Evolutionary conservation across 2,888 invertebrate species (phyloP).

Genomic region (Platerodrilus igneus): DNA sequence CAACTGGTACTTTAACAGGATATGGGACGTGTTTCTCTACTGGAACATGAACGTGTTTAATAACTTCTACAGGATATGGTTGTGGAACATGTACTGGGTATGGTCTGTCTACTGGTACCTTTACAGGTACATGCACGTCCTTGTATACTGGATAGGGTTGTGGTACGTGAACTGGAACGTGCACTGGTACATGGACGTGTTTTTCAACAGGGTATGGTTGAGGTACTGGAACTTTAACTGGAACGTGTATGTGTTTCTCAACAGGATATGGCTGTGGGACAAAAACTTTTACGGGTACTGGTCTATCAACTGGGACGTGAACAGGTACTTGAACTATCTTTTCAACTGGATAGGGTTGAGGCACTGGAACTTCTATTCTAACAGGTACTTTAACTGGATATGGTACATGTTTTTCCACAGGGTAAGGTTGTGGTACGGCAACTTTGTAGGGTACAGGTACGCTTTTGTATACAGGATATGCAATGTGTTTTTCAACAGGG

Average conservation of each 20-base stretch:
- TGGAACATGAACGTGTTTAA: conserved; percentile 64
- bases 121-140: conserved; percentile 66
- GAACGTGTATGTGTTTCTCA: conserved; percentile 68
- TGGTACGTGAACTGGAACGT: conserved; percentile 71
- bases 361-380: conserved; percentile 73
- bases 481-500: conserved; percentile 60
- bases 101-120: conserved; percentile 65
- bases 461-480: conserved; percentile 63
- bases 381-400: conserved; percentile 72
- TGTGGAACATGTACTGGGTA: conserved; percentile 66
- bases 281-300: conserved; percentile 72
- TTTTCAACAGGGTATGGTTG: conserved; percentile 55
- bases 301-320: conserved; percentile 68
- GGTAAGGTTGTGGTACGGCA: conserved; percentile 60
- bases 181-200: conserved; percentile 68
- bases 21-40: conserved; percentile 65
- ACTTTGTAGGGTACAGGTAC: conserved; percentile 61
- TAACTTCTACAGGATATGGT: conserved; percentile 63
- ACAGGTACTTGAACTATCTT: conserved; percentile 69
- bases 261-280: conserved; percentile 79
- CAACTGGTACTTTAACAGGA: conserved; percentile 58
- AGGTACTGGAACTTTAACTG: conserved; percentile 65
- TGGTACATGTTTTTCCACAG: conserved; percentile 69
- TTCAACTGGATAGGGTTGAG: conserved; percentile 73
- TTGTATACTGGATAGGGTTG: conserved; percentile 69